Percentiles rank a stretch among this genome's conserved stretches.
Conservation (phyloP, 2,797 vertebrate genomes). For the Phataginus tricuspis region DNA sequence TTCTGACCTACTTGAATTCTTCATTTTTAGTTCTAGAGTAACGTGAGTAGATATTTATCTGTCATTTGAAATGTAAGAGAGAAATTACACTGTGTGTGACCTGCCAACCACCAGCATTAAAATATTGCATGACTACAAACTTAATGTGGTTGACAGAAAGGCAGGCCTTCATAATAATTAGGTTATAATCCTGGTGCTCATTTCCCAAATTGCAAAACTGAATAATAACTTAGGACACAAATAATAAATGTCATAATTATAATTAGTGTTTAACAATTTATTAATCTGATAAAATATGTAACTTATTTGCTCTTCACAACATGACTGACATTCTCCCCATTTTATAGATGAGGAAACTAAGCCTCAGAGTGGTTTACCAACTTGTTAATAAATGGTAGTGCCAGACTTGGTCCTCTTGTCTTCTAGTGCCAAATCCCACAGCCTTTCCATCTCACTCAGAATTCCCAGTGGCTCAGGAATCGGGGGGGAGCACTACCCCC, state of each 20-base stretch:
- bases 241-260: not conserved
- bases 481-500: not conserved
- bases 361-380: not conserved
- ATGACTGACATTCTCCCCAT: not conserved
- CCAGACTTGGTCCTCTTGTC: not conserved
- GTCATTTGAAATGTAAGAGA: not conserved
- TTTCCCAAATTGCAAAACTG: not conserved
- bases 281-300: not conserved
- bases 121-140: not conserved
- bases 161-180: not conserved
- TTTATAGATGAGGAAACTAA: not conserved
- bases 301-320: not conserved
- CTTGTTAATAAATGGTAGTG: not conserved
- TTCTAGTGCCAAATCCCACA: not conserved
- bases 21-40: not conserved
- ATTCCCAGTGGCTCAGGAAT: not conserved
- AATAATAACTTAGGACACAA: not conserved
- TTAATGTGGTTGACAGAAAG: not conserved
- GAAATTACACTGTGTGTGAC: not conserved
- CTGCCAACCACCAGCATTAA: not conserved
- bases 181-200: not conserved
- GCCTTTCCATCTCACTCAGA: not conserved
- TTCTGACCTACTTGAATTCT: not conserved
- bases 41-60: not conserved
- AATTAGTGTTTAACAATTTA: not conserved